Evolutionary conservation across 2,113 vertebrate species (phyloP), one percentile per base, ranked within the genome.

Genomic region (Amblyopsis rosae): DNA sequence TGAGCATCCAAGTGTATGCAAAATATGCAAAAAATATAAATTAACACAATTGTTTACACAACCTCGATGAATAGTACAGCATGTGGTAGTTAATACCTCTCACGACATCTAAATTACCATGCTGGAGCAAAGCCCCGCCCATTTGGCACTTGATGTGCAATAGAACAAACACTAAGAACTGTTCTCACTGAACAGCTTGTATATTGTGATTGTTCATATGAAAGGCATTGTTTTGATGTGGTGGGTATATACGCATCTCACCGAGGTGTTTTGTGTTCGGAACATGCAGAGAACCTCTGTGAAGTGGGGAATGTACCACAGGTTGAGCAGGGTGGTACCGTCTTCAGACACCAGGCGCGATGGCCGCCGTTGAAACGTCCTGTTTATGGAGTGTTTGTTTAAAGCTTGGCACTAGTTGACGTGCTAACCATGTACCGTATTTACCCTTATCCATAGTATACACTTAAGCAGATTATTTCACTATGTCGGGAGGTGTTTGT

Each of bases 281-380:
- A 94, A 93, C 87, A 88, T 80, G 64, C 77, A 64, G 47, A 95
- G 85, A n/a, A 89, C 85, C 75, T 95, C 77, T 0, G 86, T 72
- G 80, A 87, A 69, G 19, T 91, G 89, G n/a, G 90, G 91, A 62
- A 93, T 84, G 83, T 88, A 92, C 93, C 92, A 92, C 74, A 93
- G 72, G 67, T 90, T 93, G 69, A 93, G 77, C 73, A 93, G 87
- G 16, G 65, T 67, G 65, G 47, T 48, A 55, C 92, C 83, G 11
- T 94, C 90, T 15, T 82, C 73, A 51, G 93, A 93, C 35, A 93
- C 62, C 60, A 93, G 71, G 70, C 65, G 61, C 11, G 0, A 1
- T 8, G 89, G 85, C 32, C 3, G 49, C 63, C 63, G 62, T 51
- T 80, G 80, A 50, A 88, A 91, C 11, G 16, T 73, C 73, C 94